phyloP scores from a whole-genome alignment of 2,888 invertebrate genomes.

The Ophioninae sp. region DNA sequence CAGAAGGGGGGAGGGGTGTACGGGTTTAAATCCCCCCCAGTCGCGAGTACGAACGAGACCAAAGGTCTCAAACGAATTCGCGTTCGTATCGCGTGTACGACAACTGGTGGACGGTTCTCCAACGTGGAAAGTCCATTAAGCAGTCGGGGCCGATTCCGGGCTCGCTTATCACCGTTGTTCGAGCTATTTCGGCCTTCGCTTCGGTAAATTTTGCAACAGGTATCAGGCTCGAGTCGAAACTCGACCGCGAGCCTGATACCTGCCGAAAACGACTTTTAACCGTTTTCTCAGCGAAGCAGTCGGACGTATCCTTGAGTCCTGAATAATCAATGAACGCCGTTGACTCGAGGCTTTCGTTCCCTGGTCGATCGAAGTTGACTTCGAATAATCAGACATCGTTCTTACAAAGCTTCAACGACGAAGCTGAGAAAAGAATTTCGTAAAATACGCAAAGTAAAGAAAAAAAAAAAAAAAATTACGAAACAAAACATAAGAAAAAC shows the following conservation, averaged over 20 bases:
- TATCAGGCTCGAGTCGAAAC: neutral
- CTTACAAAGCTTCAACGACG: too few species aligned
- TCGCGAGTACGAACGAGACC: conserved; percentile 7
- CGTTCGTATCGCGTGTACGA: conserved; percentile 48
- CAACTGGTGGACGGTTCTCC: conserved; percentile 31
- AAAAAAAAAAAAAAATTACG: too few species aligned
- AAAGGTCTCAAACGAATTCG: conserved; percentile 59
- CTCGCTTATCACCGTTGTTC: conserved; percentile 51
- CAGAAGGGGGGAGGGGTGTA: neutral
- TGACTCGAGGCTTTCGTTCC: too few species aligned
- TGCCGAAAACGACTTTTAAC: neutral
- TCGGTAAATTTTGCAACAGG: conserved; percentile 46
- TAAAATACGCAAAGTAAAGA: too few species aligned
- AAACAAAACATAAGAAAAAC: too few species aligned
- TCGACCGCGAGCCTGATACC: neutral
- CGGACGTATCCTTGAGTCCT: too few species aligned
- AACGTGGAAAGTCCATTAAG: conserved; percentile 62
- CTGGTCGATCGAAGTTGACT: too few species aligned
- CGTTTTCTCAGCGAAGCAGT: too few species aligned
- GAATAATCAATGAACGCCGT: too few species aligned
- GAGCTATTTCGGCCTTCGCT: conserved; percentile 20
- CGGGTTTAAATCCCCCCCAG: neutral
- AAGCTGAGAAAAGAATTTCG: too few species aligned
- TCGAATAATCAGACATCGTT: too few species aligned
- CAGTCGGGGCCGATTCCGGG: conserved; percentile 37